Evolutionary conservation across 53 echinoderm and acorn worm species (phyloP).

Genomic region (Holothuria leucospilota): DNA sequence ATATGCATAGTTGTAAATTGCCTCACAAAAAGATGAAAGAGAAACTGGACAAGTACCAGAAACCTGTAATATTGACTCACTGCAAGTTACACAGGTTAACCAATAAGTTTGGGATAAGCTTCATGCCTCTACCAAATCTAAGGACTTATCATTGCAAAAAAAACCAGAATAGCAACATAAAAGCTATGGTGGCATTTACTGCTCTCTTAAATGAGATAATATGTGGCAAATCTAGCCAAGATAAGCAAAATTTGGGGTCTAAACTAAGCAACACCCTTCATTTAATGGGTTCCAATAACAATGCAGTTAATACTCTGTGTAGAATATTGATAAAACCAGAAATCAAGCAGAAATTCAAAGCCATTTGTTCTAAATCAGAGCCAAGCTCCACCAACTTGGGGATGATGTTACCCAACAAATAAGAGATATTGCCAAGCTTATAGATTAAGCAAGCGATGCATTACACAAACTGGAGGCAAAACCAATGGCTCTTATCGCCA

Average conservation of each 20-base stretch:
- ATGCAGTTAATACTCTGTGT: neutral
- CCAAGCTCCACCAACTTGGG: slow-evolving; percentile 16
- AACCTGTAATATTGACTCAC: neutral
- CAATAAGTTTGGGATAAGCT: slow-evolving; percentile 25
- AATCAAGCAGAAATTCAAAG: slow-evolving; percentile 22
- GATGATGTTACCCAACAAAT: slow-evolving; percentile 7
- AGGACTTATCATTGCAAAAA: slow-evolving; percentile 44
- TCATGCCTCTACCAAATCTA: slow-evolving; percentile 16
- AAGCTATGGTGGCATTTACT: slow-evolving; percentile 44
- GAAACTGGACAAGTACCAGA: slow-evolving; percentile 9
- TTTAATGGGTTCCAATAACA: slow-evolving; percentile 28
- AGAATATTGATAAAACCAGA: slow-evolving; percentile 18
- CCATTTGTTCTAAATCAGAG: slow-evolving; percentile 11
- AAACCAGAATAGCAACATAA: slow-evolving; percentile 10
- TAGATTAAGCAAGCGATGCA: slow-evolving; percentile 23
- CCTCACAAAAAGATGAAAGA: neutral
- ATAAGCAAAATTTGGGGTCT: slow-evolving; percentile 9
- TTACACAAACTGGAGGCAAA: no score
- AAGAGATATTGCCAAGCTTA: no score
- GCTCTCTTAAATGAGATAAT: no score
- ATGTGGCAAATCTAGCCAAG: no score
- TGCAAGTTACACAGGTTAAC: no score
- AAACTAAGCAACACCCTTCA: slow-evolving; percentile 14
- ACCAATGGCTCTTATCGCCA: neutral
- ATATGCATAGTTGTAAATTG: no score